These are phyloP conservation scores for Notolepis coatsorum DNA, from an alignment of 2,797 vertebrate genomes.

Conservation along the genomic window DNA sequence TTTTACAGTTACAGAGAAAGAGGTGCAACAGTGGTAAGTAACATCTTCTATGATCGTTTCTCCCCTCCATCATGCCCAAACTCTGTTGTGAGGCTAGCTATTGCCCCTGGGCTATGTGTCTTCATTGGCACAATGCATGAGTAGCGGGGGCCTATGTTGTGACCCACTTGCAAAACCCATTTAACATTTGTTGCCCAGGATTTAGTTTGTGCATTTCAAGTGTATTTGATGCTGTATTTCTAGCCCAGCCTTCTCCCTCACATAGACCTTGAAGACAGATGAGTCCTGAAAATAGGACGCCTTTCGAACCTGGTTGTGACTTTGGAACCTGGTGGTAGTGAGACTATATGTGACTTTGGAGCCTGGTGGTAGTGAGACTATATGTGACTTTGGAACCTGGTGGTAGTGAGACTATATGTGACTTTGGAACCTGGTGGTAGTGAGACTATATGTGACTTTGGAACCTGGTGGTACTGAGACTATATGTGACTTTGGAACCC, in stretches of 20 bases:
- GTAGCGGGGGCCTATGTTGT: slow-evolving; percentile 1
- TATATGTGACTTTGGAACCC: slow-evolving; percentile 45
- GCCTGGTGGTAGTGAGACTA: not conserved
- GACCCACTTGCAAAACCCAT: slow-evolving; percentile 3
- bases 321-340: slow-evolving; percentile 51
- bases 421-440: slow-evolving; percentile 29
- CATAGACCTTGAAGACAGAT: slow-evolving; percentile 55
- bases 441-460: slow-evolving; percentile 3
- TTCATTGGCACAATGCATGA: not conserved
- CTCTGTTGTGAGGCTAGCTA: slow-evolving; percentile 12
- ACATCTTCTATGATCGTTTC: slow-evolving; percentile 35
- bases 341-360: slow-evolving; percentile 43
- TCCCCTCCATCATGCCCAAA: too few species aligned
- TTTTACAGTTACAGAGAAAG: slow-evolving; percentile 81
- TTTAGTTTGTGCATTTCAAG: slow-evolving; percentile 24
- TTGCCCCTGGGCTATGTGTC: slow-evolving; percentile 1
- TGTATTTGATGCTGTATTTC: slow-evolving; percentile 46
- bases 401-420: slow-evolving; percentile 59
- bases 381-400: slow-evolving; percentile 31
- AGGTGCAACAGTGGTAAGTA: slow-evolving; percentile 82
- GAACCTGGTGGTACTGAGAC: slow-evolving; percentile 59
- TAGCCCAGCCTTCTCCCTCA: slow-evolving; percentile 35
- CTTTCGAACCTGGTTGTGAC: slow-evolving; percentile 63
- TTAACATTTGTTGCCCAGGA: slow-evolving; percentile 13
- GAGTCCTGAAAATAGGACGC: slow-evolving; percentile 69